A percentile compares a stretch with the other conserved stretches of the same genome.
These are phyloP conservation scores for Opisthograptis luteolata DNA, from an alignment of 2,888 invertebrate species.

Conservation along the genomic window DNA sequence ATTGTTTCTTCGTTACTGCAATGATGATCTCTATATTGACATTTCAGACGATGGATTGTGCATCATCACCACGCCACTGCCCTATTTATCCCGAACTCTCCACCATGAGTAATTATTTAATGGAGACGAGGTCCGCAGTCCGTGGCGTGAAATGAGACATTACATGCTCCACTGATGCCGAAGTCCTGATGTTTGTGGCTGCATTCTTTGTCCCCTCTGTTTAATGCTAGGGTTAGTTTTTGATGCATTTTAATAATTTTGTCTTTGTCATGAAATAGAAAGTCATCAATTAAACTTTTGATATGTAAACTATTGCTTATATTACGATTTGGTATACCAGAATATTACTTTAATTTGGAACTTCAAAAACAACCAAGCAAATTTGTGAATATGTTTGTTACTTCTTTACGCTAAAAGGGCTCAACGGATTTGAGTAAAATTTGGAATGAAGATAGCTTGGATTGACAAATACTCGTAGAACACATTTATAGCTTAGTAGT, in stretches of 20 bases:
- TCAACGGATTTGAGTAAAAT: too few species aligned
- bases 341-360: too few species aligned
- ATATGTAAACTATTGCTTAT: slow-evolving; percentile 10
- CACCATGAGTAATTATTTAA: slow-evolving; percentile 64
- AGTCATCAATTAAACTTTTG: slow-evolving; percentile 19
- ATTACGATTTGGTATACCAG: neutral
- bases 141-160: slow-evolving; percentile 74
- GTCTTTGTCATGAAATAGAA: slow-evolving; percentile 13
- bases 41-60: slow-evolving; percentile 16
- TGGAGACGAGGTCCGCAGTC: slow-evolving; percentile 70
- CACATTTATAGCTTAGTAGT: too few species aligned
- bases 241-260: slow-evolving; percentile 33
- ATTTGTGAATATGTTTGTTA: too few species aligned
- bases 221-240: slow-evolving; percentile 27
- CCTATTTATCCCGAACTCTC: slow-evolving; percentile 34
- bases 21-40: slow-evolving; percentile 4
- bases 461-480: too few species aligned
- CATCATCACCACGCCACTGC: slow-evolving; percentile 15
- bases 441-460: too few species aligned
- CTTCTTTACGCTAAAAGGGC: too few species aligned
- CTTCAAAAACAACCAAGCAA: too few species aligned
- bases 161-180: slow-evolving; percentile 63
- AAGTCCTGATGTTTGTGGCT: slow-evolving; percentile 51
- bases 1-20: too few species aligned
- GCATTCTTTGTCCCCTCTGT: slow-evolving; percentile 32